These are phyloP conservation scores for Escarpia spicata DNA, from an alignment of 2,888 invertebrate genomes.

Conservation along the genomic window DNA sequence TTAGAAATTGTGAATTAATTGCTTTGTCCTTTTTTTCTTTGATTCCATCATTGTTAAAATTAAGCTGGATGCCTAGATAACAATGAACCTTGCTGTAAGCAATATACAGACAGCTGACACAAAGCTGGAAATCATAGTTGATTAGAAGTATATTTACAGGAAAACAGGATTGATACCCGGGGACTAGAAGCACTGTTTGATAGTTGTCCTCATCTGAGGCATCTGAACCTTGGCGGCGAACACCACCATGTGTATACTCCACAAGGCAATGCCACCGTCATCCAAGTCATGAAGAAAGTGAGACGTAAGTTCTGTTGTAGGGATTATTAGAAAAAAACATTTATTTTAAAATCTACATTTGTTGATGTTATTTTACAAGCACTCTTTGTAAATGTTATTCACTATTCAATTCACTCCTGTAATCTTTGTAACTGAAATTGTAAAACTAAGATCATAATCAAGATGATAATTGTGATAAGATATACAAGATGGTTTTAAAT, in stretches of 20 bases:
- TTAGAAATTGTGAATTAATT: neutral
- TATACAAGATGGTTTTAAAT: neutral
- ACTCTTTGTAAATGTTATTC: neutral
- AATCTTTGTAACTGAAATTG: neutral
- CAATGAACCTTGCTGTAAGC: neutral
- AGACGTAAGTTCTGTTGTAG: neutral
- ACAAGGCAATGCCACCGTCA: neutral
- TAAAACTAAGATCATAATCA: neutral
- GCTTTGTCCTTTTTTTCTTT: neutral
- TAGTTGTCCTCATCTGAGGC: constrained; percentile 46
- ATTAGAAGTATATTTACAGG: constrained; percentile 22
- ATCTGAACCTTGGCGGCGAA: constrained; percentile 54
- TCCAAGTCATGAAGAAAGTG: neutral
- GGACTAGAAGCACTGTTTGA: constrained; percentile 49
- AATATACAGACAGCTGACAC: neutral
- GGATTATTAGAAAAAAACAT: neutral
- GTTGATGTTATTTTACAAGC: neutral
- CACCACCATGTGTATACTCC: constrained; percentile 47
- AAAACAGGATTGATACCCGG: constrained; percentile 40
- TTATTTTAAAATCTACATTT: neutral
- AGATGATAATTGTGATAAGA: neutral
- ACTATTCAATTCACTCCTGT: neutral
- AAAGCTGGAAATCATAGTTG: neutral
- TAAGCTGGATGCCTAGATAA: neutral
- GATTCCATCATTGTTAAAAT: neutral